Evolutionary conservation across 2,888 invertebrate genomes (phyloP), one percentile per base, ranked within the genome.

Genomic region (Melolontha melolontha): DNA sequence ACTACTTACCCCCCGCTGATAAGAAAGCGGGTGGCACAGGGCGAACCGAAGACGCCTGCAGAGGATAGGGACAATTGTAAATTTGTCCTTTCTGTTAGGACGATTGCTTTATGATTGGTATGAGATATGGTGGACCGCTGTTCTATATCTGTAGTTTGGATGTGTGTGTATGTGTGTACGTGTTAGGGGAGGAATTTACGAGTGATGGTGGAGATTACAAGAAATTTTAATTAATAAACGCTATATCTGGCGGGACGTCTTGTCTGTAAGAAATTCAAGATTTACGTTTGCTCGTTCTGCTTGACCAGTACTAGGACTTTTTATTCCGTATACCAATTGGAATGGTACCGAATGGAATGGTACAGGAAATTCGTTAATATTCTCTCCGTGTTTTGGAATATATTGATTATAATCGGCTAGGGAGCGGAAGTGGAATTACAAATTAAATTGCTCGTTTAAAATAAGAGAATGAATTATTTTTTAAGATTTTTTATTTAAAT

Each of bases 171-270:
- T n/a, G 47, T 47, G 8, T 12, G 12, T 47, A 12, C 10, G 14
- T 12, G 12, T 47, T 22, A 8, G 49, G 49, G n/a, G 34, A 34
- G 34, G 10, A 34, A 34, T 34, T 29, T 51, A 27, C 27, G 51
- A n/a, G 11, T 29, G 51, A 51, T 29, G 51, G 11, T 7, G 51
- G 12, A 11, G 27, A 29, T 27, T 12, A 22, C 57, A 57, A 57
- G 57, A 57, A 57, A 57, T 41, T 57, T 57, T 57, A 57, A 57
- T 57, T 57, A 57, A 57, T 57, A 42, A 57, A 54, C n/a, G 49
- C 51, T 34, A 29, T 49, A 49, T 49, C 49, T 5, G 27, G 29
- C 27, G 51, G 51, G 29, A 27, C n/a, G 50, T 50, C n/a, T n/a
- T 11, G 22, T n/a, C 12, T 29, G 51, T 51, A 51, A 51, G 51